A percentile compares a stretch with the other conserved stretches of the same genome.
Evolutionary conservation across 2,888 invertebrate genomes (phyloP).

Genomic region (Eupithecia tripunctaria): DNA sequence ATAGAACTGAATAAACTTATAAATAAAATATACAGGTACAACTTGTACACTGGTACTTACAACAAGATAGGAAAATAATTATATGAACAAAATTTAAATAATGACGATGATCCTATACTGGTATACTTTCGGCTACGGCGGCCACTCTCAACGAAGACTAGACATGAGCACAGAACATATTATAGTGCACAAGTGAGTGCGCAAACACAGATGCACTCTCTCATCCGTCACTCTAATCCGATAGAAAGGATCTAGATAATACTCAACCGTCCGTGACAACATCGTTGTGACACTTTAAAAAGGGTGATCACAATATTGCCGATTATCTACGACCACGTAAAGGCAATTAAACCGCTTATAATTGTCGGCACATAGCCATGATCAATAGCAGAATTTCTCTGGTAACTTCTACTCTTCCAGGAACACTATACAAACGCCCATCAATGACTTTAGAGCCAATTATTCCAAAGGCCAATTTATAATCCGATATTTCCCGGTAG

Average conservation of each 20-base stretch:
- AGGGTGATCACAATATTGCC: background rate
- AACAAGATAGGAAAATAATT: too few relatives aligned
- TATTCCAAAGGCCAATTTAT: slow-evolving; percentile 38
- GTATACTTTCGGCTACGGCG: background rate
- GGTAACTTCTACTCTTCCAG: slow-evolving; percentile 18
- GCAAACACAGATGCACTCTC: background rate
- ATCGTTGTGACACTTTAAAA: background rate
- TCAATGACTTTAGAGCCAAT: slow-evolving; percentile 36
- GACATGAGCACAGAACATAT: background rate
- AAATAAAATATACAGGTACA: too few relatives aligned
- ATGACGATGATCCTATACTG: background rate
- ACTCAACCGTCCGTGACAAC: background rate
- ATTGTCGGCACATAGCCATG: slow-evolving; percentile 17
- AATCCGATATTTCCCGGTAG: slow-evolving; percentile 36
- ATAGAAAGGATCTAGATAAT: background rate
- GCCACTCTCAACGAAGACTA: background rate
- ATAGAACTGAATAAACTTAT: background rate
- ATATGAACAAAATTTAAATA: background rate
- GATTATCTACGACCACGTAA: background rate
- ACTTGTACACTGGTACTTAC: too few relatives aligned
- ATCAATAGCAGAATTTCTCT: slow-evolving; percentile 11
- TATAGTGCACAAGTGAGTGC: background rate
- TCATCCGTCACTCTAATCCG: background rate
- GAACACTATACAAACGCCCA: slow-evolving; percentile 36
- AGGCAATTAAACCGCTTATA: slow-evolving; percentile 17